A percentile compares a stretch with the other conserved stretches of the same genome.
phyloP scores from a whole-genome alignment of 2,888 invertebrate genomes.

The Argyresthia goedartella region DNA sequence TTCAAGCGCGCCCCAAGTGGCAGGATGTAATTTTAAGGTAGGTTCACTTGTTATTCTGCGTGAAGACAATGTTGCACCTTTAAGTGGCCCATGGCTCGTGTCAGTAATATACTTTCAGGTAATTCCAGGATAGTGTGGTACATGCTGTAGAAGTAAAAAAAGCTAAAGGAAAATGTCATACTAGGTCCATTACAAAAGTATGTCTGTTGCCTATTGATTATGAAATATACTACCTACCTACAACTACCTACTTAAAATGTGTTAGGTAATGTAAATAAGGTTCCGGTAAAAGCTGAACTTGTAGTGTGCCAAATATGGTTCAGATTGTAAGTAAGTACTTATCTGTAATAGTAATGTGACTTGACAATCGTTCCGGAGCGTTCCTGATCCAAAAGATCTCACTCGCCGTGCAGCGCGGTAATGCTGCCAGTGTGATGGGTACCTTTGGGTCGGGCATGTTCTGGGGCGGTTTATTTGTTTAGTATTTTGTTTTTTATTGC shows the following conservation, averaged over 20 bases:
- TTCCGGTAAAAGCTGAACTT: too few species aligned
- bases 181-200: slow-evolving; percentile 4
- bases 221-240: background rate
- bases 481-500: too few species aligned
- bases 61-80: slow-evolving; percentile 5
- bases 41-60: slow-evolving; percentile 9
- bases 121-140: slow-evolving; percentile 8
- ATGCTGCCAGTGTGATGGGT: too few species aligned
- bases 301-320: too few species aligned
- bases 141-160: slow-evolving; percentile 3
- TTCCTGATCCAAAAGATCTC: too few species aligned
- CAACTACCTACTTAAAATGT: background rate
- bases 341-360: background rate
- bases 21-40: slow-evolving; percentile 5
- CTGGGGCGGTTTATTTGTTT: too few species aligned
- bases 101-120: slow-evolving; percentile 9
- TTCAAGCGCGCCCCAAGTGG: slow-evolving; percentile 10
- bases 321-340: background rate
- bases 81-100: slow-evolving; percentile 10
- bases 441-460: too few species aligned
- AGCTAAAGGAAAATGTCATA: slow-evolving; percentile 5
- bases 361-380: background rate
- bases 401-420: too few species aligned
- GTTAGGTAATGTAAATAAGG: background rate
- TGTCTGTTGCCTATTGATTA: background rate